Base-by-base conservation (phyloP, 2,888 invertebrate genomes). In the Sisyra terminalis region DNA sequence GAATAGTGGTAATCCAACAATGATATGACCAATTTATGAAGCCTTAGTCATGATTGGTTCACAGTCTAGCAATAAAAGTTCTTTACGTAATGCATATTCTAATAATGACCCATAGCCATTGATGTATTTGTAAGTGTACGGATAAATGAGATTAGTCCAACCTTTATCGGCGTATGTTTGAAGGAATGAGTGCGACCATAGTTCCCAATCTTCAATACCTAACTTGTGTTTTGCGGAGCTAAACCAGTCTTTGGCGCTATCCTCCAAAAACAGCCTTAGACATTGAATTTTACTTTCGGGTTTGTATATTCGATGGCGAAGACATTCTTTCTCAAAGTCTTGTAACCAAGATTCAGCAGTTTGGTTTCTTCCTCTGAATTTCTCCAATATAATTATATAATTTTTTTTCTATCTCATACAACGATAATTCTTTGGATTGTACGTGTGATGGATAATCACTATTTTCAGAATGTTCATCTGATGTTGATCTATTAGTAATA, bases 221-320 rank as follows among this genome's bases (percentile, higher is more conserved):
- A 32, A 32, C 32, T 32, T 14, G n/a, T 14, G n/a, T 32, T 13
- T 13, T 32, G 6, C 14, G n/a, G 32, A 6, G 32, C 32, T 32
- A 14, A 13, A 32, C 32, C 32, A 32, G n/a, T 32, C 32, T 32
- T 32, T 32, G 32, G 32, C 32, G 32, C 32, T 14, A 32, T 32
- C 32, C 14, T 32, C 32, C 32, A 32, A 14, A 32, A 32, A 32
- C 14, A 32, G 9, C 14, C 14, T 3, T 32, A 32, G 14, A 32
- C 32, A 13, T 13, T 14, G n/a, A 32, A 32, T 32, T 32, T 32
- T 32, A 13, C 14, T 32, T 13, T n/a, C 32, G n/a, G n/a, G 11
- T 13, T 32, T 14, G 32, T 9, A 32, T 13, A 32, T 32, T 14
- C 14, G n/a, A 32, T 32, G 9, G 11, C 32, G n/a, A n/a, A 13